Base-by-base conservation (phyloP, 2,888 invertebrate genomes). In the Synanthedon vespiformis region DNA sequence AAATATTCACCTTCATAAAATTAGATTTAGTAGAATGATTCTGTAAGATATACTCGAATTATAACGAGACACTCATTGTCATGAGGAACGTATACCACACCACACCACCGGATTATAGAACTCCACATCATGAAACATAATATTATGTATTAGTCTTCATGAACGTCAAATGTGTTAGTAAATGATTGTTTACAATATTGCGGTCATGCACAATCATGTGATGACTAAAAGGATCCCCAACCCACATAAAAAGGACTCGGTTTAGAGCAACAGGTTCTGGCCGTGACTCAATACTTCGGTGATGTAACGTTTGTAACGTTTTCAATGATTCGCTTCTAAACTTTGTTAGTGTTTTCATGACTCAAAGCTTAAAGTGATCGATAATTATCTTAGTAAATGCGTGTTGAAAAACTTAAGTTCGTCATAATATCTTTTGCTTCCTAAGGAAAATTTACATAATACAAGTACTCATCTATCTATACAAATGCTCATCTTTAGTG, bases 231-330 rank as follows among this genome's bases (percentile, higher is more conserved):
- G 72, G 71, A 70, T 73, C 72, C 68, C 71, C 67, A 63, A 80
- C 82, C 76, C 84, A 71, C 66, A 65, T 62, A 51, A 64, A 64
- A 73, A 82, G 82, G 80, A 81, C 71, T 70, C 65, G 65, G 65
- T 65, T 61, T 56, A 58, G 67, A 61, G 60, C 58, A 70, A 65
- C 72, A 70, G 69, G 72, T 80, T 72, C 74, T 75, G 79, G 65
- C 81, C 80, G 64, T 85, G 86, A 85, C 75, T 86, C 83, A 85
- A 78, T 76, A 77, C 74, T 76, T 79, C 74, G 76, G 72, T 86
- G 84, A 86, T 83, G 86, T 74, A 85, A 86, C 77, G 67, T 72
- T 74, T 69, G 73, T 77, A 78, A 78, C 77, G 77, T 69, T 78
- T 77, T 68, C 70, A 72, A 72, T 81, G 84, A 82, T 77, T 81